Conservation (phyloP, 2,888 invertebrate species). For the Xestia ashworthii region DNA sequence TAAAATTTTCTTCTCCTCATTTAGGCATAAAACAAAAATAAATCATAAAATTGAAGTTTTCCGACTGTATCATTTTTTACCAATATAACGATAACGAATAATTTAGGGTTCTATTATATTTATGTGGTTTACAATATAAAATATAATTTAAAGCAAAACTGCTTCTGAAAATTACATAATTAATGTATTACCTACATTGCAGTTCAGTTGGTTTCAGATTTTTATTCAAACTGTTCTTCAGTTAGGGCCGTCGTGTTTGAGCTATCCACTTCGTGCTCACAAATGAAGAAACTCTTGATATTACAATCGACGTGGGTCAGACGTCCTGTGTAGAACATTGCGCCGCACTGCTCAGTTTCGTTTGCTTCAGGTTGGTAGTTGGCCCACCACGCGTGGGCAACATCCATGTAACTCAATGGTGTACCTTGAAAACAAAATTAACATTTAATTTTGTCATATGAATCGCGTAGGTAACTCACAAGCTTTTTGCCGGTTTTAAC, state of each 20-base stretch:
- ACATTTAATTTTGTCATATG: neutral
- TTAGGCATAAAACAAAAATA: neutral
- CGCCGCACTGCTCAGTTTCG: conserved; percentile 76
- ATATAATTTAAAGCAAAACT: neutral
- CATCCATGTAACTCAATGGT: neutral
- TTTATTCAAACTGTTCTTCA: neutral
- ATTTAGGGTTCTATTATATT: neutral
- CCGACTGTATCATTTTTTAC: neutral
- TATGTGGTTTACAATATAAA: neutral
- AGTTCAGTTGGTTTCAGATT: neutral
- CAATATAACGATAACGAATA: neutral
- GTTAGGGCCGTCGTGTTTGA: conserved; percentile 10
- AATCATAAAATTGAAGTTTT: neutral
- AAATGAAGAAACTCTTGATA: conserved; percentile 79
- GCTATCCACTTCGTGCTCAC: conserved; percentile 77
- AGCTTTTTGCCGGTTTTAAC: neutral
- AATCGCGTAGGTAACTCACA: neutral
- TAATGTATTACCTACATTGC: neutral
- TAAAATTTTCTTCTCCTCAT: neutral
- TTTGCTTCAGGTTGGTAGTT: conserved; percentile 31
- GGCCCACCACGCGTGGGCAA: conserved; percentile 25
- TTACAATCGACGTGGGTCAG: conserved; percentile 79
- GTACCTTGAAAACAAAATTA: conserved; percentile 18
- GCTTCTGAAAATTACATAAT: neutral
- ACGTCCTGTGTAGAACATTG: conserved; percentile 80